Evolutionary conservation across 2,797 vertebrate species (phyloP), one percentile per base, ranked within the genome.

Genomic region (Hemitrygon akajei): DNA sequence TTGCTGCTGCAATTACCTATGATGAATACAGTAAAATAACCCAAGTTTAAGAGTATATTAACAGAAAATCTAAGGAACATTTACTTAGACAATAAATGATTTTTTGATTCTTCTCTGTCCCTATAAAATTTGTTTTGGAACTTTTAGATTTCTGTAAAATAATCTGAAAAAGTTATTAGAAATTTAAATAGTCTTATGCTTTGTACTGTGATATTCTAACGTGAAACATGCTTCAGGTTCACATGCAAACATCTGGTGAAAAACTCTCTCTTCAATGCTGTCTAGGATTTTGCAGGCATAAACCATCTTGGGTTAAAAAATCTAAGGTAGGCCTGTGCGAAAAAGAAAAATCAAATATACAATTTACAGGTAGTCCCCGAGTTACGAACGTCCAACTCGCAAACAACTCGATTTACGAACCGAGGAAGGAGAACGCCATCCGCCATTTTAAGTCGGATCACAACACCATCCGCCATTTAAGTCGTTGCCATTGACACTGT

Each of bases 1-100:
- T 98, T 84, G 98, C 99, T 95, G 99, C 98, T 93, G 98, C 98
- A 34, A 99, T 98, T 94, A 99, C 99, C 99, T 99, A 95, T 0
- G 82, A n/a, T 58, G 1, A 86, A 93, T 92, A 81, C 94, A 95
- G 94, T 86, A 94, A 93, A 79, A 47, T 3, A 47, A 34, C 2
- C 34, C n/a, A 80, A 27, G 47, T 86, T 86, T 58, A 60, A 86
- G 27, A 47, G 40, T 73, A 93, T 20, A 37, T 30, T 89, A 86
- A 40, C 0, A 30, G 34, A 66, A 63, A 60, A 69, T 75, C 93
- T n/a, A 10, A 10, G 7, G 18, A 66, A 79, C 34, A 56, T 20
- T 25, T 63, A 60, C 3, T 20, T 34, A 56, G 7, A 47, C 47
- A 47, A 47, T 47, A 47, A 47, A 47, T 47, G 4, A 47, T 47